Evolutionary conservation across 30 jellyfish, hydroid and myxozoan genomes (phyloP), one percentile per base, ranked within the genome.

Genomic region (Chironex yamaguchii): DNA sequence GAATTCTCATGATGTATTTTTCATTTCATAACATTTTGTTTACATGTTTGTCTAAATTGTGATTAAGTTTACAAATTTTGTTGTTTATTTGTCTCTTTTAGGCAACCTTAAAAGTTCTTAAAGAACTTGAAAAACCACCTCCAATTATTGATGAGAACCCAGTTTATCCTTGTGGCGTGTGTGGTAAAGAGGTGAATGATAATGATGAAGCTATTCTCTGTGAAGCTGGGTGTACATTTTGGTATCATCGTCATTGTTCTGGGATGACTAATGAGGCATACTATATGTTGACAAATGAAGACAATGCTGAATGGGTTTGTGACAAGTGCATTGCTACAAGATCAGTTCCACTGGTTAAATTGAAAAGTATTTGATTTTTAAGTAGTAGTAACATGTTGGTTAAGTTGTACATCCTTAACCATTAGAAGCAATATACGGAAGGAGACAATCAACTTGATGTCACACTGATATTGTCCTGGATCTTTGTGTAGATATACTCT

Each of bases 221-320:
- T 76, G 99, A 94, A 79, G 97, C 99, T 58, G 99, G 99, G 0
- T 94, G 99, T 66, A 82, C 93, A 2, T 88, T 67, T 71, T 94
- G 99, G 99, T 94, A 94, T 50, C 99, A 94, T 63, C 80, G 97
- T 24, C 78, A 54, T 28, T 94, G 99, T 75, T 82, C 97, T 1
- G 99, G 99, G 23, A 94, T 94, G 97, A 94, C 98, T 0, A 87
- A 80, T 71, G 91, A 90, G 50, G 97, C 99, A 0, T 94, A 94
- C 72, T 94, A 89, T 0, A 34, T 94, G 77, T 81, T 94, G 33
- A 94, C 99, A 14, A 88, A 94, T 52, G 97, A 94, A 69, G 99
- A 94, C 89, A 84, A 94, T 84, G 99, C 99, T 14, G 99, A 94
- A 54, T 94, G 99, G 99, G 97, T 94, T 17, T 94, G 99, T 79